phyloP scores from a whole-genome alignment of 2,113 vertebrate species.

The Lasiurus cinereus region DNA sequence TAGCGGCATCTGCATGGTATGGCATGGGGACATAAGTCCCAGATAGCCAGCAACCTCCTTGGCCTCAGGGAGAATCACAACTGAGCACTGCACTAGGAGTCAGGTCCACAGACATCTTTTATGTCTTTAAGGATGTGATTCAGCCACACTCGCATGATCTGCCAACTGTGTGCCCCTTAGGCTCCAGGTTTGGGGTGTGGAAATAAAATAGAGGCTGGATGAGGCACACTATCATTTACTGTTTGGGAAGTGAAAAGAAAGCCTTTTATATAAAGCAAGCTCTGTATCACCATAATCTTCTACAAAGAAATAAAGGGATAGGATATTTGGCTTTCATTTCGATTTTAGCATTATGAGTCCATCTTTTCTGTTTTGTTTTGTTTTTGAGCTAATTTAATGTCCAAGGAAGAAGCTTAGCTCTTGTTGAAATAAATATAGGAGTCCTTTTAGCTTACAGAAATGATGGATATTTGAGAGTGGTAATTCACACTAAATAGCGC shows the following conservation, averaged over 20 bases:
- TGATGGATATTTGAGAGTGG: background rate
- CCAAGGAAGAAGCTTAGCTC: background rate
- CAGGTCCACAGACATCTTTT: background rate
- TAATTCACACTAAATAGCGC: background rate
- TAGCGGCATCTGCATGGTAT: background rate
- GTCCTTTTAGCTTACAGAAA: slow-evolving; percentile 51
- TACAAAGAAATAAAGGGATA: slow-evolving; percentile 42
- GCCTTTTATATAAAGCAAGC: background rate
- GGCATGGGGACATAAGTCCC: rapidly evolving
- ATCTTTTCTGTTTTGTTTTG: slow-evolving; percentile 52
- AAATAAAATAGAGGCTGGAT: background rate
- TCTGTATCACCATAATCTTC: slow-evolving; percentile 43
- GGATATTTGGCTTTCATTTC: slow-evolving; percentile 46
- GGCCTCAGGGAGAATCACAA: background rate
- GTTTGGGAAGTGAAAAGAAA: slow-evolving; percentile 34
- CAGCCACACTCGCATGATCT: background rate
- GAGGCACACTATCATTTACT: background rate
- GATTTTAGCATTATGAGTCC: background rate
- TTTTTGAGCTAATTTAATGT: slow-evolving; percentile 32
- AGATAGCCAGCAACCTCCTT: background rate
- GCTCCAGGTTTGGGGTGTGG: background rate
- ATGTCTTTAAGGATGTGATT: background rate
- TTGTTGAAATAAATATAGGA: slow-evolving; percentile 47
- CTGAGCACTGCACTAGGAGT: background rate
- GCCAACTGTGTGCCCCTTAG: background rate